phyloP scores from a whole-genome alignment of 1,140 invertebrate genomes.

The Heliothis subflexa region DNA sequence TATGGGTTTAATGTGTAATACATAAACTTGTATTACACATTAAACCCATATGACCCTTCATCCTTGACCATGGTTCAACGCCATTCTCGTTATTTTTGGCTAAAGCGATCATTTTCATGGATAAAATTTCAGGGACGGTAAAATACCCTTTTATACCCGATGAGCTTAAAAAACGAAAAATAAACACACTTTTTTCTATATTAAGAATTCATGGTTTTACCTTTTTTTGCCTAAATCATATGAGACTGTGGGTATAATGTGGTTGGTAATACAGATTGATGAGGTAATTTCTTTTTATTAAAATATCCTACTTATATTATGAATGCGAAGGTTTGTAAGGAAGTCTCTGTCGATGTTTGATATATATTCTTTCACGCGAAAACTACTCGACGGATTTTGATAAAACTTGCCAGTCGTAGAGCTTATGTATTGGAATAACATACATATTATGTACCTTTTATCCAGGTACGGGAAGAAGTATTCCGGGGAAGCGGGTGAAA shows the following conservation, averaged over 20 bases:
- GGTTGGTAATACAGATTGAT: not conserved
- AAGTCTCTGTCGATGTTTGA: too few relatives aligned
- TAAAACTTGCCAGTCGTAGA: too few relatives aligned
- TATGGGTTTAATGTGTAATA: too few relatives aligned
- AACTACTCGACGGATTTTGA: too few relatives aligned
- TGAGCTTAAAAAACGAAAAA: slow-evolving; percentile 3
- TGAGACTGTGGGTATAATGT: not conserved
- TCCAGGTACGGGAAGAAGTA: too few relatives aligned
- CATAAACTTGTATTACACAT: too few relatives aligned
- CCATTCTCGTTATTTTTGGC: slow-evolving; percentile 10
- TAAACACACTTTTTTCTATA: not conserved
- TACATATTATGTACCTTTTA: too few relatives aligned
- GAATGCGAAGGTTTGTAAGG: too few relatives aligned
- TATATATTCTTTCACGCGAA: too few relatives aligned
- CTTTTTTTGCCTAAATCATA: slow-evolving; percentile 1
- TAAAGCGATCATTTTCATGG: not conserved
- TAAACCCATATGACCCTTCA: not conserved
- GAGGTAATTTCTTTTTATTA: not conserved
- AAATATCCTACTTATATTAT: not conserved
- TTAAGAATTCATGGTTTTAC: slow-evolving; percentile 11
- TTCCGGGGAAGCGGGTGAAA: too few relatives aligned
- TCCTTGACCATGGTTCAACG: not conserved
- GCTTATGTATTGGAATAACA: too few relatives aligned
- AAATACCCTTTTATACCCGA: not conserved
- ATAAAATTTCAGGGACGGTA: slow-evolving; percentile 10